Base-by-base conservation (phyloP, 2,797 vertebrate species). In the Petrocephalus schoutedeni region DNA sequence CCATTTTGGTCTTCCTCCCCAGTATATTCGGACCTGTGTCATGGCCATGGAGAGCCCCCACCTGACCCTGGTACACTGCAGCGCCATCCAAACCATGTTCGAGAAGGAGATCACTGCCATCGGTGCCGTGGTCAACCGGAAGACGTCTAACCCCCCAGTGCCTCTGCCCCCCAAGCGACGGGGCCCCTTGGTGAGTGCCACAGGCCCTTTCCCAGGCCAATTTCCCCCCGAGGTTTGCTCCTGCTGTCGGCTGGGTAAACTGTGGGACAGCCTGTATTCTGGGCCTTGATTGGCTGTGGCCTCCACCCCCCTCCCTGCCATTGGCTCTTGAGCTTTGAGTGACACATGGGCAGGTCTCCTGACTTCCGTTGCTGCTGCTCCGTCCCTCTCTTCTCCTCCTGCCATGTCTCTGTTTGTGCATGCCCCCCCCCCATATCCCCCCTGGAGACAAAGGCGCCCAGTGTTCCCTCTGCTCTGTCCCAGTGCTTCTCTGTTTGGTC, bases 121-220 rank as follows among this genome's bases (percentile, higher is more conserved):
- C 88, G 96, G 97, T 85, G 94, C 96, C 83, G 97, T 98, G 90
- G 94, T 99, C 85, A 95, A 92, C 89, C 93, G 96, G 92, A 98
- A 98, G 93, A 93, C 95, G 71, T 97, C 96, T 90, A 97, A 95
- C 92, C 95, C 97, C 89, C 98, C 98, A 87, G 93, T 99, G 90
- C 98, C 98, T 19, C 95, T 99, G 89, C 98, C 98, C 88, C 98
- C 98, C 87, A 99, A 99, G 94, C 97, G 95, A 87, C 95, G 98
- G 91, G 86, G 91, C 58, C 95, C 95, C 86, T 96, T 94, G 92
- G 98, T 99, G 86, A 98, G 97, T 96, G 91, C 28, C 14, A 19
- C 12, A 87, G 49, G 4, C 21, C 77, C 32, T 45, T 36, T 80
- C 32, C 4, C 4, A 77, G 28, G 28, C 32, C 32, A 1, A 21